phyloP scores from a whole-genome alignment of 1,140 invertebrate genomes.

The Apolygus lucorum region DNA sequence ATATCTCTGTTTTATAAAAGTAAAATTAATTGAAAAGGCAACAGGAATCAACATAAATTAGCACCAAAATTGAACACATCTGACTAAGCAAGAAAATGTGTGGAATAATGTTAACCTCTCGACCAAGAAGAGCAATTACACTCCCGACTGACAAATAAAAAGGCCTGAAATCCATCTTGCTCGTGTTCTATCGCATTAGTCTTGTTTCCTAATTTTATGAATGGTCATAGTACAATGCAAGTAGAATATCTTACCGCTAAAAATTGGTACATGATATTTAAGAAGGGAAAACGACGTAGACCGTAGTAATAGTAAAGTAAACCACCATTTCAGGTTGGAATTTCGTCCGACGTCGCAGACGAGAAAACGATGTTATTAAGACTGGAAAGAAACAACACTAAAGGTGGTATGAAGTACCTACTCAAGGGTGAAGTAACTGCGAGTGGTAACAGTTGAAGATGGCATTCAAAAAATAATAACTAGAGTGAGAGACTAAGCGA shows the following conservation, averaged over 20 bases:
- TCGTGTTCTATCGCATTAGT: neutral
- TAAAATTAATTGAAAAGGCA: neutral
- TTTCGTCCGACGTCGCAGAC: too few relatives aligned
- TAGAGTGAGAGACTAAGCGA: neutral
- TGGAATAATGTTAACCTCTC: neutral
- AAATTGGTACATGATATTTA: too few relatives aligned
- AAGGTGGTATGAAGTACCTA: too few relatives aligned
- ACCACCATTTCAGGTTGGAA: too few relatives aligned
- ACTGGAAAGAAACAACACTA: too few relatives aligned
- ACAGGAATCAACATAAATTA: neutral
- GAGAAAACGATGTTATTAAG: too few relatives aligned
- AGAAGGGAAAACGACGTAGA: too few relatives aligned
- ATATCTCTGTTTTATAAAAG: neutral
- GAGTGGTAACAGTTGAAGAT: neutral
- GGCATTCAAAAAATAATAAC: neutral
- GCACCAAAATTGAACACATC: neutral
- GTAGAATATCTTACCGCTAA: too few relatives aligned
- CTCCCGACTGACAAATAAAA: neutral
- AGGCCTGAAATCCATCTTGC: neutral
- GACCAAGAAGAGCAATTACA: neutral
- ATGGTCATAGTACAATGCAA: too few relatives aligned
- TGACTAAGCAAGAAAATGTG: too few relatives aligned
- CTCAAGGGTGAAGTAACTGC: too few relatives aligned
- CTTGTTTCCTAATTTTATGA: neutral
- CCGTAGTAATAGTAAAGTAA: too few relatives aligned